phyloP scores from a whole-genome alignment of 37 sponge, comb jelly and placozoan species.

The Beroe ovata region DNA sequence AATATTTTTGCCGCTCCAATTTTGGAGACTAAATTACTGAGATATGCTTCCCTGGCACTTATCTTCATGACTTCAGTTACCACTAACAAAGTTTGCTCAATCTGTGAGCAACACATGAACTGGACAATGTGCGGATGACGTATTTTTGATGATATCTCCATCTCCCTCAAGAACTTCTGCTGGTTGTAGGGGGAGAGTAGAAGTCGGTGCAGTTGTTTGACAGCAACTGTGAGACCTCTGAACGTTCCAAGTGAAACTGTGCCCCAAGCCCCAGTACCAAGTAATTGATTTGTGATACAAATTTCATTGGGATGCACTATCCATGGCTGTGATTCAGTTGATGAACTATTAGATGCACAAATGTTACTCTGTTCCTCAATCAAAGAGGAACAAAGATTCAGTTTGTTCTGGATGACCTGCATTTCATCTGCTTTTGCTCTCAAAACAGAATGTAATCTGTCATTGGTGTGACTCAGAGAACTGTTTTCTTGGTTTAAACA shows the following conservation, averaged over 20 bases:
- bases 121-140: conserved; percentile 78
- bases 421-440: background rate
- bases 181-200: conserved; percentile 62
- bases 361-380: conserved; percentile 14
- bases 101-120: conserved; percentile 75
- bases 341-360: background rate
- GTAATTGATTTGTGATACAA: conserved; percentile 50
- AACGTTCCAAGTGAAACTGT: conserved; percentile 69
- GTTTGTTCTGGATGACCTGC: conserved; percentile 11
- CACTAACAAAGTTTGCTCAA: conserved; percentile 68
- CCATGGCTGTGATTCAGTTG: conserved; percentile 69
- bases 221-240: conserved; percentile 73
- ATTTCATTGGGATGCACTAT: conserved; percentile 66
- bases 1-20: conserved; percentile 64
- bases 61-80: conserved; percentile 76
- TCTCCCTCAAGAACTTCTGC: conserved; percentile 70
- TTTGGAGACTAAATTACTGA: background rate
- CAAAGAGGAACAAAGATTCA: conserved; percentile 12
- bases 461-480: conserved; percentile 6
- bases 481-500: background rate
- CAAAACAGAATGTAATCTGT: background rate
- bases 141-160: conserved; percentile 69
- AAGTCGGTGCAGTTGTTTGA: conserved; percentile 70
- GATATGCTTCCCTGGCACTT: conserved; percentile 69
- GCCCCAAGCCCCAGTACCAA: conserved; percentile 76